Percentiles rank a stretch among this genome's conserved stretches.
Evolutionary conservation across 2,113 vertebrate species (phyloP).

Genomic region (Sialia sialis): DNA sequence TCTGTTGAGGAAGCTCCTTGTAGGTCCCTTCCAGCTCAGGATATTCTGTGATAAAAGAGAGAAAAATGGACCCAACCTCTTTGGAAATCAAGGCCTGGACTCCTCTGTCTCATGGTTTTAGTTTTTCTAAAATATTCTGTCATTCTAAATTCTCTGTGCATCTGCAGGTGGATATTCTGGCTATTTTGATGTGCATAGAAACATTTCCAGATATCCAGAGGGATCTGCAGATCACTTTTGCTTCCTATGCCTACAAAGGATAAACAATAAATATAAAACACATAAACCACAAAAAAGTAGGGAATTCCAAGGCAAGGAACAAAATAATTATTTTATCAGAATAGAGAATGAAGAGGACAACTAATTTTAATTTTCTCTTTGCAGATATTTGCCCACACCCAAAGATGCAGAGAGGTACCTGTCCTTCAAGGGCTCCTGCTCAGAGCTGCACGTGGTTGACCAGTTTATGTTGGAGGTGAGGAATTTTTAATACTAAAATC

Average conservation of each 20-base stretch:
- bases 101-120: not conserved
- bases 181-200: rapidly evolving
- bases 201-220: not conserved
- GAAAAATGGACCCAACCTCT: not conserved
- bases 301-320: not conserved
- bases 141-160: not conserved
- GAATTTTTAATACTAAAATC: rapidly evolving
- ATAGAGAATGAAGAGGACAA: not conserved
- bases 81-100: not conserved
- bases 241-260: not conserved
- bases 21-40: not conserved
- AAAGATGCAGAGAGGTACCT: slow-evolving; percentile 84
- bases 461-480: slow-evolving; percentile 88
- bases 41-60: not conserved
- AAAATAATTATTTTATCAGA: not conserved
- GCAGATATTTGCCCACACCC: slow-evolving; percentile 81
- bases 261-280: not conserved
- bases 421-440: slow-evolving; percentile 72
- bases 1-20: not conserved
- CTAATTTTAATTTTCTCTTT: not conserved
- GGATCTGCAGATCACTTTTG: not conserved
- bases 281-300: rapidly evolving
- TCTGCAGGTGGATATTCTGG: not conserved
- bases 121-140: not conserved
- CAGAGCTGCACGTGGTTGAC: slow-evolving; percentile 85